Evolutionary conservation across 1,140 invertebrate genomes (phyloP).

Genomic region (Stegodyphus mimosarum): DNA sequence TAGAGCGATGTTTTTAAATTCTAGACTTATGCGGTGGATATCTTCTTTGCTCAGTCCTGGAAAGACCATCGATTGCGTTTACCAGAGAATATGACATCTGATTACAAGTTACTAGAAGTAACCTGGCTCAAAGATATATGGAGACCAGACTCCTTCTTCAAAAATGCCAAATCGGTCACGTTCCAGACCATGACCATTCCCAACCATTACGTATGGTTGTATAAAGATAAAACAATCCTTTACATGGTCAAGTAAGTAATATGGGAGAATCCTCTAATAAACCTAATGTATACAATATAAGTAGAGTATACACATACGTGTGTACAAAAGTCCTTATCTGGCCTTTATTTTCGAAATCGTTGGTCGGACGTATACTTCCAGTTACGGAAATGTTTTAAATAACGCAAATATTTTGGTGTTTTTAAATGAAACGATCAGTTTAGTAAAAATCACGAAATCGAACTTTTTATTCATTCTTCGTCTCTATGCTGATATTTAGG

Average conservation of each 20-base stretch:
- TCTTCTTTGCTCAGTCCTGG: constrained; percentile 93
- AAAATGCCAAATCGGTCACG: constrained; percentile 91
- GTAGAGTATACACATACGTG: no score
- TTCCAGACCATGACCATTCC: constrained; percentile 94
- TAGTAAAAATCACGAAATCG: no score
- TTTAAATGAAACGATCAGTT: no score
- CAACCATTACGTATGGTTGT: constrained; percentile 91
- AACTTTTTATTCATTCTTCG: no score
- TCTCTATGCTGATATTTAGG: no score
- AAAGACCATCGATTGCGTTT: constrained; percentile 80
- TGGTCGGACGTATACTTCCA: no score
- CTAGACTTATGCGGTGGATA: constrained; percentile 88
- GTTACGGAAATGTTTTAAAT: no score
- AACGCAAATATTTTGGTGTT: no score
- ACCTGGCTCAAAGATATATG: constrained; percentile 91
- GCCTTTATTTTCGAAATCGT: no score
- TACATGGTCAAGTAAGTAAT: constrained; percentile 92
- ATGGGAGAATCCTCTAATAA: background rate
- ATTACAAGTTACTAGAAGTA: constrained; percentile 89
- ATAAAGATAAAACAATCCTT: constrained; percentile 87
- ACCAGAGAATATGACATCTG: constrained; percentile 90
- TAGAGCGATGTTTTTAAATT: background rate
- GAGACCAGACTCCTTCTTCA: constrained; percentile 82
- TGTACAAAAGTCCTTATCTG: no score
- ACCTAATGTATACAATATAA: no score